Conservation (phyloP, 2,113 vertebrate genomes). For the Rattus rattus region DNA sequence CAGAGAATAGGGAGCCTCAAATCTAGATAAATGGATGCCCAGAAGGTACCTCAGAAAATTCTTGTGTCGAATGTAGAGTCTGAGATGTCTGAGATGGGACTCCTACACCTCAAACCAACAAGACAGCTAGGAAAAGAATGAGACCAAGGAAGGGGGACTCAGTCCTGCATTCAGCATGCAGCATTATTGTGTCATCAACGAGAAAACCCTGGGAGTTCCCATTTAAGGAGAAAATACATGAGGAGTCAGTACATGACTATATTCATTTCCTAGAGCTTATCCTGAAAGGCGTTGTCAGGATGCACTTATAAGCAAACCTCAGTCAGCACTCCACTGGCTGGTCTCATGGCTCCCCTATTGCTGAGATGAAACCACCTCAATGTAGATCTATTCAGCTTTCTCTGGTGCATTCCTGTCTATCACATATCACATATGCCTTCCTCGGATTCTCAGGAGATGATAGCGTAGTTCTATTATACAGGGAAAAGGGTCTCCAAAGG, state of each 20-base stretch:
- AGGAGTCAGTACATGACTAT: not conserved
- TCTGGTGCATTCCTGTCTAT: no score
- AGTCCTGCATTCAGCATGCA: no score
- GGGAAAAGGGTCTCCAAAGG: conserved; percentile 13
- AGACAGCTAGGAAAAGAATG: not conserved
- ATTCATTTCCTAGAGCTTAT: not conserved
- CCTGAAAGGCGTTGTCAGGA: not conserved
- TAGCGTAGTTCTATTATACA: not conserved
- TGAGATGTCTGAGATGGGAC: not conserved
- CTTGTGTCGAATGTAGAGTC: no score
- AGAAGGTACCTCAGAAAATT: not conserved
- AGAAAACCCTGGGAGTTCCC: not conserved
- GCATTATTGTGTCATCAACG: not conserved
- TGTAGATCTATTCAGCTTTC: not conserved
- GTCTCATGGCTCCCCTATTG: not conserved
- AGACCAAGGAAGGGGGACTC: not conserved
- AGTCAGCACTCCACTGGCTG: not conserved
- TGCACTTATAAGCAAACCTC: not conserved
- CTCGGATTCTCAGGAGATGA: not conserved
- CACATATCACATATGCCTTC: not conserved
- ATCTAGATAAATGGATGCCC: not conserved
- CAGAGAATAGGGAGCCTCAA: not conserved
- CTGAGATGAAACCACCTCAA: not conserved
- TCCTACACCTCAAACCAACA: not conserved
- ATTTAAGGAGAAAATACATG: not conserved